phyloP scores from a whole-genome alignment of 2,113 vertebrate species.

The Fulica atra region DNA sequence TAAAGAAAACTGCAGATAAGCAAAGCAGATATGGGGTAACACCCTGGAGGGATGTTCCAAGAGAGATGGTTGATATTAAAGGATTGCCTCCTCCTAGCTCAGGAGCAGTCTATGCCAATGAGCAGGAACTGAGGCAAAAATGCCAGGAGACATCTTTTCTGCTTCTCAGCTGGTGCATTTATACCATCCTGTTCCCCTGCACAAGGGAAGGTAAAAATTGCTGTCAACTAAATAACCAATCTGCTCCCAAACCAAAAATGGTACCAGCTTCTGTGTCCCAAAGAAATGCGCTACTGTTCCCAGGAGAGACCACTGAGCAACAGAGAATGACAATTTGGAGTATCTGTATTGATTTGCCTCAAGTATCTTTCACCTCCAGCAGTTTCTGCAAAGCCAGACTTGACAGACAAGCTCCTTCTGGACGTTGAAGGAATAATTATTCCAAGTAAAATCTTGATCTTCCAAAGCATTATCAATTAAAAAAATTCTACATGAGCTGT shows the following conservation, averaged over 20 bases:
- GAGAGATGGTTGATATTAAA: neutral
- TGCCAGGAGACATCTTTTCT: neutral
- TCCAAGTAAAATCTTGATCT: neutral
- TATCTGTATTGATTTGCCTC: neutral
- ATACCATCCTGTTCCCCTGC: neutral
- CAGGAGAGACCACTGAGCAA: neutral
- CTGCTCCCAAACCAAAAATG: neutral
- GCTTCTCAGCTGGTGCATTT: neutral
- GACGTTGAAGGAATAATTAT: neutral
- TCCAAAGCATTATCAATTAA: neutral
- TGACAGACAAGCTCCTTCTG: neutral
- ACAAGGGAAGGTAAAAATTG: neutral
- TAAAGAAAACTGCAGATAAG: neutral
- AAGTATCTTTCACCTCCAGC: neutral
- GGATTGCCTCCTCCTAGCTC: neutral
- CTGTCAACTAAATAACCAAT: neutral
- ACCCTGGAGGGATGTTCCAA: neutral
- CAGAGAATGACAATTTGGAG: neutral
- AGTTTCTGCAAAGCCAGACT: neutral
- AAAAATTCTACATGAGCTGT: neutral
- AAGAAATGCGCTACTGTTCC: fast-evolving
- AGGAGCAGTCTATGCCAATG: neutral
- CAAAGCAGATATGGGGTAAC: neutral
- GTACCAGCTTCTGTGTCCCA: neutral
- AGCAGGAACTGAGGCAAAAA: neutral